phyloP scores from a whole-genome alignment of 2,797 vertebrate species.

The Anniella stebbinsi region DNA sequence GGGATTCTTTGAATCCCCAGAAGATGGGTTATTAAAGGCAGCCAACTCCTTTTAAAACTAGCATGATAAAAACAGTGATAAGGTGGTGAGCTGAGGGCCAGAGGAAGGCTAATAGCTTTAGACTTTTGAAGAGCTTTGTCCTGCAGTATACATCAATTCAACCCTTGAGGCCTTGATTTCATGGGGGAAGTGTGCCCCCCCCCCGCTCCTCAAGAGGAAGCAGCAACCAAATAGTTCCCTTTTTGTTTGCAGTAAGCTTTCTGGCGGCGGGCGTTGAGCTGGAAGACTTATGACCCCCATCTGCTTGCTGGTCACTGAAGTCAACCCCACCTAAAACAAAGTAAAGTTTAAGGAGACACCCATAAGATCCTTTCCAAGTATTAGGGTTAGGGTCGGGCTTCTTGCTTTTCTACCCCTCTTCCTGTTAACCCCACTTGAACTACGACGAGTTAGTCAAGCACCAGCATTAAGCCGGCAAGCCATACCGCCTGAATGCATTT shows the following conservation, averaged over 20 bases:
- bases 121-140: conserved; percentile 54
- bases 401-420: background rate
- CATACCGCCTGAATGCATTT: background rate
- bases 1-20: conserved; percentile 48
- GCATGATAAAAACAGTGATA: conserved; percentile 68
- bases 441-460: background rate
- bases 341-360: too few species aligned
- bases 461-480: background rate
- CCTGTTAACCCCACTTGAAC: background rate
- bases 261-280: background rate
- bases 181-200: background rate
- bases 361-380: background rate
- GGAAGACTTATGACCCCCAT: too few species aligned
- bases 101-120: conserved; percentile 58
- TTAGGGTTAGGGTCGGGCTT: background rate
- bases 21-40: conserved; percentile 32
- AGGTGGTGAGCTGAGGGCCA: conserved; percentile 43
- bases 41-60: conserved; percentile 41
- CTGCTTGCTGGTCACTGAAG: background rate
- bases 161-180: background rate
- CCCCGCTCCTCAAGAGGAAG: background rate
- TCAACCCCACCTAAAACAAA: background rate
- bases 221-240: background rate
- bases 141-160: conserved; percentile 26
- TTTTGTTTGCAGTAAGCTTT: background rate